These are phyloP conservation scores for Benthochromis sp. DNA, from an alignment of 2,113 vertebrate species.

Conservation along the genomic window DNA sequence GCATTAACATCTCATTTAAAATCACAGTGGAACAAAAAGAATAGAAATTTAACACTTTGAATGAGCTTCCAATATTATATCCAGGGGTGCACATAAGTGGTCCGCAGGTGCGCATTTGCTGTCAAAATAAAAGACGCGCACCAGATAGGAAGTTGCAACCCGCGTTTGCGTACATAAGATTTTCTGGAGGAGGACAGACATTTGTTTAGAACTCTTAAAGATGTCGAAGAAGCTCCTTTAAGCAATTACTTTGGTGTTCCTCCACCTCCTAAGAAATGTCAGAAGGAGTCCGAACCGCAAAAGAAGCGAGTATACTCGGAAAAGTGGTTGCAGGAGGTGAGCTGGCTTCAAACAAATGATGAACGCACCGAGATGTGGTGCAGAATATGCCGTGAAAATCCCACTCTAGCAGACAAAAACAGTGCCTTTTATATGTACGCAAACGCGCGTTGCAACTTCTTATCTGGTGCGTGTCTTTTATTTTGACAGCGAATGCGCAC, in stretches of 20 bases:
- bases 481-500: not conserved
- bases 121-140: not conserved
- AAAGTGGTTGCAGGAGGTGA: not conserved
- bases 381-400: not conserved
- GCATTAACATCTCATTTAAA: not conserved
- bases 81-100: not conserved
- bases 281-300: not conserved
- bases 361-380: not conserved
- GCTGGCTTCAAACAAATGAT: not conserved
- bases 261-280: not conserved
- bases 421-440: rapidly evolving
- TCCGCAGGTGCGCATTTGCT: not conserved
- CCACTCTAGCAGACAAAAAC: rapidly evolving
- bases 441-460: rapidly evolving
- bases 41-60: not conserved
- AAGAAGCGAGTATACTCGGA: rapidly evolving
- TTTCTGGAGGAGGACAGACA: not conserved
- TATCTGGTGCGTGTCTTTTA: not conserved
- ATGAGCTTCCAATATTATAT: not conserved
- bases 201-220: not conserved
- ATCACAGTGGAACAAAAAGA: not conserved
- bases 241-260: not conserved
- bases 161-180: rapidly evolving
- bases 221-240: not conserved
- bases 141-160: not conserved